Percentiles rank a stretch among this genome's conserved stretches.
These are phyloP conservation scores for Catharus ustulatus DNA, from an alignment of 2,797 vertebrate genomes.

Conservation along the genomic window DNA sequence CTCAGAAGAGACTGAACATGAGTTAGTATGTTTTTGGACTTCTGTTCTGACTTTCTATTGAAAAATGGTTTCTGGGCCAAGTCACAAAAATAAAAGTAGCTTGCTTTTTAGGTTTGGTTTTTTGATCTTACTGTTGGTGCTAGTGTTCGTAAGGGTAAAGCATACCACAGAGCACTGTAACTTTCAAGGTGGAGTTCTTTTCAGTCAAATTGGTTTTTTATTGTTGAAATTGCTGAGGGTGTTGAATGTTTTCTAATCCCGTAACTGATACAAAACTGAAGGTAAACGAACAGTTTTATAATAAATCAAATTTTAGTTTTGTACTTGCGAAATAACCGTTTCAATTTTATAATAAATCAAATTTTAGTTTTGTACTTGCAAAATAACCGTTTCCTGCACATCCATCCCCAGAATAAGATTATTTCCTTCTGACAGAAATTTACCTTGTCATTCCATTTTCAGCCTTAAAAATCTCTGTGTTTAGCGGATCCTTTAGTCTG, in stretches of 20 bases:
- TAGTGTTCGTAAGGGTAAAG: not conserved
- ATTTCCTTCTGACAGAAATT: not conserved
- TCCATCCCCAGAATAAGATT: not conserved
- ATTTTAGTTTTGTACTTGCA: not conserved
- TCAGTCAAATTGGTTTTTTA: not conserved
- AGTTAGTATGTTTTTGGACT: not conserved
- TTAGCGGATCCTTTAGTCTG: not conserved
- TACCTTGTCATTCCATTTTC: slow-evolving; percentile 9
- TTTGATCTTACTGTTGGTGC: not conserved
- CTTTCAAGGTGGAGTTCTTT: not conserved
- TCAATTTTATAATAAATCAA: not conserved
- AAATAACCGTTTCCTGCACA: not conserved
- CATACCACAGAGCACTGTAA: not conserved
- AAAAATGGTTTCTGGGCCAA: not conserved
- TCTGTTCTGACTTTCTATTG: not conserved
- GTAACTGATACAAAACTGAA: not conserved
- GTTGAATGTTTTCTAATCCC: not conserved
- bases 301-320: not conserved
- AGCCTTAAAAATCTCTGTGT: not conserved
- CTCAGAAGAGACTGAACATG: not conserved
- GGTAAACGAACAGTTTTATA: not conserved
- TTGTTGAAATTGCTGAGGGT: not conserved
- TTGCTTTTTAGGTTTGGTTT: not conserved
- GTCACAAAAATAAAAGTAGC: not conserved
- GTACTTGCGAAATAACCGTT: not conserved